These are phyloP conservation scores for Mythimna vitellina DNA, from an alignment of 2,888 invertebrate genomes.

Conservation along the genomic window DNA sequence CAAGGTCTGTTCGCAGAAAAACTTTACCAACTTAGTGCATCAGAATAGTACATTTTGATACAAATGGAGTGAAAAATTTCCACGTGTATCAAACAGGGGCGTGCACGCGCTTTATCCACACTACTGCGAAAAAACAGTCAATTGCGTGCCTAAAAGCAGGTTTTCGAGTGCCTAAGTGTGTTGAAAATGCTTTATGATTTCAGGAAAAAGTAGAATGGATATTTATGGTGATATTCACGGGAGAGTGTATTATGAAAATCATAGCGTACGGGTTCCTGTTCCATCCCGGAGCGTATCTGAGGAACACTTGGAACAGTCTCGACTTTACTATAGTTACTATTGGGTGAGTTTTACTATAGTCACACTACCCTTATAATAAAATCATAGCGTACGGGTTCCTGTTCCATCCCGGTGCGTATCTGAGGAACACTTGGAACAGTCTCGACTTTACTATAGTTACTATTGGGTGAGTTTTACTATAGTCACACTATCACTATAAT, in stretches of 20 bases:
- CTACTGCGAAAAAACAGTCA: too few relatives aligned
- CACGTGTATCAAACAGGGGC: too few relatives aligned
- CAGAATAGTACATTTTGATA: too few relatives aligned
- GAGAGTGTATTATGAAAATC: conserved; percentile 99
- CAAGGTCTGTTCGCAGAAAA: too few relatives aligned
- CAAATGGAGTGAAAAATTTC: too few relatives aligned
- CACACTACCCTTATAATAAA: conserved; percentile 87
- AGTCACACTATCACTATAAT: too few relatives aligned
- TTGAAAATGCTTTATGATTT: conserved; percentile 68
- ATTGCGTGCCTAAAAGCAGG: too few relatives aligned
- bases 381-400: conserved; percentile 99
- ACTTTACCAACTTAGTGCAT: too few relatives aligned
- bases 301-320: conserved; percentile 99
- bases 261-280: conserved; percentile 99
- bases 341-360: conserved; percentile 93
- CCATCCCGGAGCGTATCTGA: conserved; percentile 98
- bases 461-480: conserved; percentile 95
- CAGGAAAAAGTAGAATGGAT: conserved; percentile 99
- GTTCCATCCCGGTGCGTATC: conserved; percentile 98
- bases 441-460: conserved; percentile 99
- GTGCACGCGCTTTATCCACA: too few relatives aligned
- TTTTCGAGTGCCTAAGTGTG: too few relatives aligned
- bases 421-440: conserved; percentile 99
- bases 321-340: conserved; percentile 99
- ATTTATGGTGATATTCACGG: conserved; percentile 99